These are phyloP conservation scores for Lonchura striata DNA, from an alignment of 2,113 vertebrate species.

Conservation along the genomic window DNA sequence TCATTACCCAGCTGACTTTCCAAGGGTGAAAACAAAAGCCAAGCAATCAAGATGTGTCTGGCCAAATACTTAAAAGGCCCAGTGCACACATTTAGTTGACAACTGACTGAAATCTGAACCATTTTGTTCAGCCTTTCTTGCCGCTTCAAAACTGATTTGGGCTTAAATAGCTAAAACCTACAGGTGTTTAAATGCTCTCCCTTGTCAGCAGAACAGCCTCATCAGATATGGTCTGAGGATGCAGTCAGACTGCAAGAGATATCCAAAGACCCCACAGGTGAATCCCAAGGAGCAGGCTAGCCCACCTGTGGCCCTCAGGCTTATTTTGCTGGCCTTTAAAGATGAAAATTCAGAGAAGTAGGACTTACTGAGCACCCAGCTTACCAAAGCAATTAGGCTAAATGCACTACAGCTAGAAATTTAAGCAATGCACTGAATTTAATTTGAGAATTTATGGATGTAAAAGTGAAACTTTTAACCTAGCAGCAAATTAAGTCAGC, in stretches of 20 bases:
- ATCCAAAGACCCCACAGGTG: constrained; percentile 43
- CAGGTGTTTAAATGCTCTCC: constrained; percentile 71
- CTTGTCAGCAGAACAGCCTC: constrained; percentile 69
- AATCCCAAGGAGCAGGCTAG: constrained; percentile 41
- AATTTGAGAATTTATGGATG: constrained; percentile 54
- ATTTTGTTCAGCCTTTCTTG: constrained; percentile 69
- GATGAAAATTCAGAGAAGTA: constrained; percentile 47
- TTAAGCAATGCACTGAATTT: constrained; percentile 49
- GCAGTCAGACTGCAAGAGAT: constrained; percentile 56
- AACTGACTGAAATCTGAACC: constrained; percentile 78
- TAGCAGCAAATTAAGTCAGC: constrained; percentile 41
- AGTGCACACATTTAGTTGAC: constrained; percentile 77
- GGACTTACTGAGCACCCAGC: constrained; percentile 42
- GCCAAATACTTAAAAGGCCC: constrained; percentile 77
- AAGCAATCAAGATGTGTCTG: constrained; percentile 73
- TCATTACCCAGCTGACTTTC: constrained; percentile 65
- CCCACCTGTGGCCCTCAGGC: constrained; percentile 64
- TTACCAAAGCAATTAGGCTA: constrained; percentile 56
- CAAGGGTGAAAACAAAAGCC: constrained; percentile 66
- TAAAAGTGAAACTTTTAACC: constrained; percentile 57
- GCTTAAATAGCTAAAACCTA: constrained; percentile 70
- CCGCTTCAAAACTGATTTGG: constrained; percentile 69
- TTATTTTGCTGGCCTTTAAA: constrained; percentile 41
- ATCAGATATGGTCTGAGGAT: constrained; percentile 49
- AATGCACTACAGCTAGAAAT: constrained; percentile 56